A percentile compares a stretch with the other conserved stretches of the same genome.
Conservation (phyloP, 2,888 invertebrate species). For the Hipparchia semele region DNA sequence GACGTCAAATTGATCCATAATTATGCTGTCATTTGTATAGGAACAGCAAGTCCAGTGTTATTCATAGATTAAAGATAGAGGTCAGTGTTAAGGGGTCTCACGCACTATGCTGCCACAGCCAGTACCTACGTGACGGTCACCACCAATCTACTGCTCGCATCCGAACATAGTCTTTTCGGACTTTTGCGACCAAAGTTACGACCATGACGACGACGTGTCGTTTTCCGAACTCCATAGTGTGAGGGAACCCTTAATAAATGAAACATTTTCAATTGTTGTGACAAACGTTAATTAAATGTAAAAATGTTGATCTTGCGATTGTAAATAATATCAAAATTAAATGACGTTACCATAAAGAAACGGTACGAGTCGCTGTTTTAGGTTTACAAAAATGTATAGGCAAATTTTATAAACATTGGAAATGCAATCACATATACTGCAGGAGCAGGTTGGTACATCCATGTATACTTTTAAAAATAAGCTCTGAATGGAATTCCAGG, state of each 20-base stretch:
- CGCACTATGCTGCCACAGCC: no score
- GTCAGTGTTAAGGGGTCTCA: no score
- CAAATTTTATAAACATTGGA: not conserved
- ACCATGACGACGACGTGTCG: no score
- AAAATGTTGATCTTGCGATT: not conserved
- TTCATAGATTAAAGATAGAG: no score
- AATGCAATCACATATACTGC: not conserved
- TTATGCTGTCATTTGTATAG: no score
- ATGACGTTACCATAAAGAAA: not conserved
- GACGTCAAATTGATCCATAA: no score
- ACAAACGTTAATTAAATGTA: not conserved
- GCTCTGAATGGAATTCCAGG: not conserved
- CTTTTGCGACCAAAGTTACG: conserved; percentile 3
- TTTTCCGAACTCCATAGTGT: no score
- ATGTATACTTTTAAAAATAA: not conserved
- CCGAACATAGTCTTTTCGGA: no score
- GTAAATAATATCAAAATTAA: not conserved
- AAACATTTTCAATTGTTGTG: not conserved
- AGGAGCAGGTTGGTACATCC: not conserved
- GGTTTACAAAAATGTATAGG: not conserved
- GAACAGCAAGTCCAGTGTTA: no score
- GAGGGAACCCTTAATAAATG: not conserved
- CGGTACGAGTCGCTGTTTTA: not conserved
- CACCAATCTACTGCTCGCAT: no score
- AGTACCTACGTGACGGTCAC: no score